phyloP scores from a whole-genome alignment of 2,888 invertebrate species.

The Erpobdella octoculata region DNA sequence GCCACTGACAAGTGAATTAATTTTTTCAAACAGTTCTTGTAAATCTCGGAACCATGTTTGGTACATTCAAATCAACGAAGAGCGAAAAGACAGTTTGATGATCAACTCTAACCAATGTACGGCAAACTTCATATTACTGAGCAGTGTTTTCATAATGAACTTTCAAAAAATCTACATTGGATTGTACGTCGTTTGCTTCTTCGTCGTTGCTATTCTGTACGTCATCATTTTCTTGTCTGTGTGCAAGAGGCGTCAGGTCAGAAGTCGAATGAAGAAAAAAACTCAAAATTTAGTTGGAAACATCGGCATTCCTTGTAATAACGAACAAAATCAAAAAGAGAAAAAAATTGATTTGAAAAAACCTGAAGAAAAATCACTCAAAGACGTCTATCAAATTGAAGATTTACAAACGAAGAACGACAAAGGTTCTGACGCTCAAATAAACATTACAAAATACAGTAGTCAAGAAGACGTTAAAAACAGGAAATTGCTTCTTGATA shows the following conservation, averaged over 20 bases:
- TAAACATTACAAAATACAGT: neutral
- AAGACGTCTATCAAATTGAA: too few relatives aligned
- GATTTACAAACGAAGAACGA: neutral
- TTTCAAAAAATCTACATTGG: conserved; percentile 9
- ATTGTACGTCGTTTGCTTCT: neutral
- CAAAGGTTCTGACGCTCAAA: neutral
- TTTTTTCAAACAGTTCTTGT: neutral
- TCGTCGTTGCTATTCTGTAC: neutral
- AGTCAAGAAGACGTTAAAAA: neutral
- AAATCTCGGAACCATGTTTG: neutral
- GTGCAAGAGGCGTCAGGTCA: neutral
- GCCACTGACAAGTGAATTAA: neutral
- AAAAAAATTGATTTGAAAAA: neutral
- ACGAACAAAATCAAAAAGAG: too few relatives aligned
- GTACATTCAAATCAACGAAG: neutral
- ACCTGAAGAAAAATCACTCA: neutral
- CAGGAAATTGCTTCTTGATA: neutral
- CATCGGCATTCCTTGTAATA: neutral
- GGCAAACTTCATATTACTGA: conserved; percentile 11
- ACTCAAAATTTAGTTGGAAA: conserved; percentile 10
- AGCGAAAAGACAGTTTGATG: neutral
- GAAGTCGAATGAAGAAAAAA: conserved; percentile 5
- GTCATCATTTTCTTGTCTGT: conserved; percentile 1
- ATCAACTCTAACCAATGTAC: conserved; percentile 1
- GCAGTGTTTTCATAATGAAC: neutral